These are phyloP conservation scores for Sialis fuliginosa DNA, from an alignment of 2,888 invertebrate genomes.

Conservation along the genomic window DNA sequence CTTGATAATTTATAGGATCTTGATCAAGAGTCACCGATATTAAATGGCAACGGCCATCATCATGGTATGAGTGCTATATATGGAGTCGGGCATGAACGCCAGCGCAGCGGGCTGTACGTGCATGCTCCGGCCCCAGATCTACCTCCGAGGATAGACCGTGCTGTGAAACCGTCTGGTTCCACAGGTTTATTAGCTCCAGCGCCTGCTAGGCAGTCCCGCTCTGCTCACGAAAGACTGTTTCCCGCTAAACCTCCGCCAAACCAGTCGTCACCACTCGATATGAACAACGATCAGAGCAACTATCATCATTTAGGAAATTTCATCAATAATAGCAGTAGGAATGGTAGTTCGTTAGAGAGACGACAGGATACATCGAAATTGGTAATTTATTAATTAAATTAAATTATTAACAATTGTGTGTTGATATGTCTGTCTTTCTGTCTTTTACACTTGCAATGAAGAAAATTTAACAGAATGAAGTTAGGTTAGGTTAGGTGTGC, in stretches of 20 bases:
- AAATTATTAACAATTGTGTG: too few relatives aligned
- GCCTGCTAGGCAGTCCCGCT: conserved; percentile 17
- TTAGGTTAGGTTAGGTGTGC: too few relatives aligned
- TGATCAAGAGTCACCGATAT: too few relatives aligned
- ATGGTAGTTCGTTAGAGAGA: conserved; percentile 23
- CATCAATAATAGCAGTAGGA: conserved; percentile 15
- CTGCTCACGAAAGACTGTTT: conserved; percentile 57
- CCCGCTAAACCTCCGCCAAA: conserved; percentile 25
- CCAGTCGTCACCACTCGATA: conserved; percentile 6
- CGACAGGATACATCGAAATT: conserved; percentile 25
- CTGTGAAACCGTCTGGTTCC: conserved; percentile 51
- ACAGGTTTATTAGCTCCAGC: conserved; percentile 12
- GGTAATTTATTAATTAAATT: conserved; percentile 14
- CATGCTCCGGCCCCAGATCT: conserved; percentile 46
- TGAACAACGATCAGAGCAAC: conserved; percentile 10
- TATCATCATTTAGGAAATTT: conserved; percentile 13
- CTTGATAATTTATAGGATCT: too few relatives aligned
- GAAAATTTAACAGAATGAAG: too few relatives aligned
- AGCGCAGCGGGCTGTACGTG: conserved; percentile 3
- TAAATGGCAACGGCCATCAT: too few relatives aligned
- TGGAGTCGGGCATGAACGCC: neutral
- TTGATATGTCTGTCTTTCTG: too few relatives aligned
- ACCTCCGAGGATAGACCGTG: conserved; percentile 68
- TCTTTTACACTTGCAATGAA: too few relatives aligned
- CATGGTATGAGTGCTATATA: too few relatives aligned